These are phyloP conservation scores for Yponomeuta malinellus DNA, from an alignment of 2,888 invertebrate species.

Conservation along the genomic window DNA sequence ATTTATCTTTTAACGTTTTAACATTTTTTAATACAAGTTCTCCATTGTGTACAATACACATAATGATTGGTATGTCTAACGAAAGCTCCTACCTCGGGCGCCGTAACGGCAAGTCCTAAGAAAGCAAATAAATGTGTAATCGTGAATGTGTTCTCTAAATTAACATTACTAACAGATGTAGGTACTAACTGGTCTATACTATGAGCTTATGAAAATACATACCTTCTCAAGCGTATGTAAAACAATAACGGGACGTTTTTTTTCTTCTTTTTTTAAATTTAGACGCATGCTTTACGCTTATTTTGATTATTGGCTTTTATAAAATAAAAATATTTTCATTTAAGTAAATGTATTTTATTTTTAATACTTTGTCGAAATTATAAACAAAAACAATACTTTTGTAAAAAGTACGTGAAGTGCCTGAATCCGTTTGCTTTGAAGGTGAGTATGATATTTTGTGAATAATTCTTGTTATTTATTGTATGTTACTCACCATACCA, in stretches of 20 bases:
- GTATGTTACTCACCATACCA: too few relatives aligned
- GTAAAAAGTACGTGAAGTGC: neutral
- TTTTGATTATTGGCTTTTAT: neutral
- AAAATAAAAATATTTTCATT: neutral
- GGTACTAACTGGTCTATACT: neutral
- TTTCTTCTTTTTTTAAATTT: neutral
- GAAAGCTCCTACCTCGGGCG: too few relatives aligned
- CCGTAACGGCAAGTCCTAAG: too few relatives aligned
- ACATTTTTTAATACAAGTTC: too few relatives aligned
- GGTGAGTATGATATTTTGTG: constrained; percentile 1
- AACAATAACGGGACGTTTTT: neutral
- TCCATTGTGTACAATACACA: too few relatives aligned
- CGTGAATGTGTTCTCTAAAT: neutral
- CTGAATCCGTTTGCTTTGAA: neutral
- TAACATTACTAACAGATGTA: neutral
- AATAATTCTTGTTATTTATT: neutral
- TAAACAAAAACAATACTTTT: neutral
- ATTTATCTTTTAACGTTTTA: too few relatives aligned
- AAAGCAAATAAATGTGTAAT: neutral
- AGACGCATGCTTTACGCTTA: neutral
- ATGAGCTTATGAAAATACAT: too few relatives aligned
- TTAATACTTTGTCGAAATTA: neutral
- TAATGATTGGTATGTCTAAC: too few relatives aligned
- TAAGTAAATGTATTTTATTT: neutral
- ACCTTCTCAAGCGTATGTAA: neutral